Evolutionary conservation across 2,888 invertebrate species (phyloP).

Genomic region (Dermolepida albohirtum): DNA sequence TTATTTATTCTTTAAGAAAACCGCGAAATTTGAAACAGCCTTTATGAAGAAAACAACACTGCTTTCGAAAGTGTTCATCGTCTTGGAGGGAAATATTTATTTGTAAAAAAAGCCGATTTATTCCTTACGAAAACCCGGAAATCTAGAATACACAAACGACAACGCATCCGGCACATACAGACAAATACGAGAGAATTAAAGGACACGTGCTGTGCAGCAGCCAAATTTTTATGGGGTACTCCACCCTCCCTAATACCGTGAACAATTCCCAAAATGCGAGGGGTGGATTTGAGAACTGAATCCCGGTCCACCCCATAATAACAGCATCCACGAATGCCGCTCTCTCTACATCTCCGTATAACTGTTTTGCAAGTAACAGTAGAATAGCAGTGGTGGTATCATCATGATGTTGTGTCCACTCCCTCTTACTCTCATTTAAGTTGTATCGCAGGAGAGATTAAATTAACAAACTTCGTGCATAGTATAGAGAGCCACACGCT

Average conservation of each 20-base stretch:
- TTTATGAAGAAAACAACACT: no score
- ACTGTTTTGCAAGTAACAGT: no score
- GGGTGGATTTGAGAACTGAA: conserved; percentile 17
- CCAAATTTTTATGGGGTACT: conserved; percentile 38
- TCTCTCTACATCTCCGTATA: neutral
- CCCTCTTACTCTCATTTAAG: conserved; percentile 7
- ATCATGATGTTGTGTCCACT: neutral
- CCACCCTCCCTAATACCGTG: conserved; percentile 47
- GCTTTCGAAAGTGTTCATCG: no score
- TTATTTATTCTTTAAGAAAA: no score
- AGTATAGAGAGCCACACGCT: neutral
- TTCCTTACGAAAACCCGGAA: conserved; percentile 7
- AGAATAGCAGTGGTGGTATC: no score
- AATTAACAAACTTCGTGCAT: conserved; percentile 12
- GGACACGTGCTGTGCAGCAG: conserved; percentile 51
- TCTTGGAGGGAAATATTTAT: no score
- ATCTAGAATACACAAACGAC: conserved; percentile 8
- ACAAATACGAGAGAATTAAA: conserved; percentile 44
- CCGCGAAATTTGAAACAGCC: no score
- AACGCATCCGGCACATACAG: conserved; percentile 48
- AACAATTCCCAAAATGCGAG: conserved; percentile 27
- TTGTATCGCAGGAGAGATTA: conserved; percentile 2
- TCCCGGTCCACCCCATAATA: conserved; percentile 30
- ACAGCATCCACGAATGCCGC: conserved; percentile 28
- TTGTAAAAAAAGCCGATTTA: no score